Evolutionary conservation across 2,113 vertebrate genomes (phyloP), one percentile per base, ranked within the genome.

Genomic region (Condylura cristata): DNA sequence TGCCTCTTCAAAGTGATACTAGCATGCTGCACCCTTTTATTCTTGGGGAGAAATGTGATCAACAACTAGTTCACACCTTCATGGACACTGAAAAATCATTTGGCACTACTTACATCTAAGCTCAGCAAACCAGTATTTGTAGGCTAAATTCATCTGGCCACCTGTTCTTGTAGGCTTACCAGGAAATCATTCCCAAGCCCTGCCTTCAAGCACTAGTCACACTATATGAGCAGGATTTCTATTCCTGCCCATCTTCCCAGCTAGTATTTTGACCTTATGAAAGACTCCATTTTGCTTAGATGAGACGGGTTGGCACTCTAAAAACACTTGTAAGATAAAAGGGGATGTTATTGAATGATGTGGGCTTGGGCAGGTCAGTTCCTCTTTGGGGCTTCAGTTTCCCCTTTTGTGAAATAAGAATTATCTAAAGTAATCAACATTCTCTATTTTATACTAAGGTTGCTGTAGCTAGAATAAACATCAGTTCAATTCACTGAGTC

Each of bases 391-490:
- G 66, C 39, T 16, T 51, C 56, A 86, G 32, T 81, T 75, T 91
- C 44, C 39, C 44, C 44, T 93, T 89, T 41, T 70, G 60, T 71
- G 66, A 91, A 81, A 82, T 60, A 46, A 48, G 51, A 75, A 51
- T 58, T 41, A 51, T 30, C n/a, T 85, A 71, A 18, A 4, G 7
- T 92, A 61, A 89, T 1, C 11, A 78, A 72, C 7, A 53, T 68
- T 82, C 61, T 71, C 14, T 75, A 48, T 81, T 95, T 91, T 75
- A 81, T 75, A 46, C 46, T 89, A 65, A 76, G 22, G 6, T 85
- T 76, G 32, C 18, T 76, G 2, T 46, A 80, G 44, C 65, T 70
- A 30, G 91, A 90, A 74, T 68, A 93, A 95, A 13, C 46, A 81
- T 12, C n/a, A 76, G 6, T 44, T 86, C 18, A 39, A 46, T 44